Evolutionary conservation across 2,797 vertebrate genomes (phyloP).

Genomic region (Alcedo atthis): DNA sequence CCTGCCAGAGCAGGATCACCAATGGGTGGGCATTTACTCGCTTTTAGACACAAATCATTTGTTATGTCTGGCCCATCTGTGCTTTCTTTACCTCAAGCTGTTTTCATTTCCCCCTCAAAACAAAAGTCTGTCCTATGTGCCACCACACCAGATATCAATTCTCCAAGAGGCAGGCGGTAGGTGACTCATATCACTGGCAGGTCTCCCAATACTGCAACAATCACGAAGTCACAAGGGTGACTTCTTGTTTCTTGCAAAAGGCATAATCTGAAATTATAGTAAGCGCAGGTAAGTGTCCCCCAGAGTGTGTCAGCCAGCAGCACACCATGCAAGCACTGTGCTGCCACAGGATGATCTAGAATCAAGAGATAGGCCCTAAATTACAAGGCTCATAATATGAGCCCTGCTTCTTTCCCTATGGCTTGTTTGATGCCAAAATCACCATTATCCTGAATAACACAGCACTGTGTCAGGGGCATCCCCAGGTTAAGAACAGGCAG

Average conservation of each 20-base stretch:
- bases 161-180: neutral
- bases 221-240: neutral
- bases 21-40: neutral
- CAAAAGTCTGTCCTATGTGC: neutral
- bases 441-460: neutral
- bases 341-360: neutral
- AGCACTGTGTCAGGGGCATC: neutral
- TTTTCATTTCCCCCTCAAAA: neutral
- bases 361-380: too few relatives aligned
- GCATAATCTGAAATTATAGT: neutral
- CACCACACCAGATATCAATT: neutral
- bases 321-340: fast-evolving
- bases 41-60: neutral
- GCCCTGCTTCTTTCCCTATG: neutral
- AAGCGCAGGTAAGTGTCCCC: neutral
- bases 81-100: neutral
- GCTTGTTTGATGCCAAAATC: neutral
- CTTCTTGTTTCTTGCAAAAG: neutral
- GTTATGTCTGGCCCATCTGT: neutral
- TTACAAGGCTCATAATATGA: fast-evolving
- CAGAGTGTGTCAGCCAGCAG: fast-evolving
- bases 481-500: neutral
- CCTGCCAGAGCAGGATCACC: too few relatives aligned
- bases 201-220: neutral
- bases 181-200: neutral